phyloP scores from a whole-genome alignment of 2,888 invertebrate genomes.

The Vesta saturnalis region DNA sequence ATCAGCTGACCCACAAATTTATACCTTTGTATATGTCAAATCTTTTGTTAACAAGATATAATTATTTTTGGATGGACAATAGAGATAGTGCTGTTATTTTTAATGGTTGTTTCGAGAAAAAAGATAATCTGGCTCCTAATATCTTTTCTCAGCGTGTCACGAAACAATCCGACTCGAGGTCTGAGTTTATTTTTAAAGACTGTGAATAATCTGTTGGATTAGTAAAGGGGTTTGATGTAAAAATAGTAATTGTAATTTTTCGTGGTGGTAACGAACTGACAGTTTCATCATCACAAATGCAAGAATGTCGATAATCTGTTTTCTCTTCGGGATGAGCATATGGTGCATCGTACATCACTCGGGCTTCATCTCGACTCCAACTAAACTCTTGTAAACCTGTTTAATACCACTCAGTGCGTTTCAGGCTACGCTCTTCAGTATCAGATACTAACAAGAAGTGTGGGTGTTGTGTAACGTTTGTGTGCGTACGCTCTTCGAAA shows the following conservation, averaged over 20 bases:
- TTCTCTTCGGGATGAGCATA: slow-evolving; percentile 11
- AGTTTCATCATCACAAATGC: slow-evolving; percentile 6
- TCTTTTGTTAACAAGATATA: slow-evolving; percentile 11
- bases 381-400: slow-evolving; percentile 12
- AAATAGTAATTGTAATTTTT: slow-evolving; percentile 4
- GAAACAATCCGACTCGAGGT: no score
- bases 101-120: background rate
- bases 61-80: slow-evolving; percentile 9
- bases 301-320: slow-evolving; percentile 14
- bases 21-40: background rate
- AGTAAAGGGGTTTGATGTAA: background rate
- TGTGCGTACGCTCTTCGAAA: background rate
- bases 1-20: background rate
- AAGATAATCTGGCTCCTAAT: background rate
- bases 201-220: background rate
- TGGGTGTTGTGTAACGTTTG: slow-evolving; percentile 2
- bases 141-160: slow-evolving; percentile 1
- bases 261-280: slow-evolving; percentile 2
- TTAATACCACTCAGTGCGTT: slow-evolving; percentile 7
- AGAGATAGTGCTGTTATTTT: background rate
- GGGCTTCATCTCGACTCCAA: slow-evolving; percentile 5
- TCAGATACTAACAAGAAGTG: background rate
- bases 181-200: background rate
- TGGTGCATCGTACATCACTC: slow-evolving; percentile 11
- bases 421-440: background rate